phyloP scores from a whole-genome alignment of 2,797 vertebrate species.

The Remorina albescens region DNA sequence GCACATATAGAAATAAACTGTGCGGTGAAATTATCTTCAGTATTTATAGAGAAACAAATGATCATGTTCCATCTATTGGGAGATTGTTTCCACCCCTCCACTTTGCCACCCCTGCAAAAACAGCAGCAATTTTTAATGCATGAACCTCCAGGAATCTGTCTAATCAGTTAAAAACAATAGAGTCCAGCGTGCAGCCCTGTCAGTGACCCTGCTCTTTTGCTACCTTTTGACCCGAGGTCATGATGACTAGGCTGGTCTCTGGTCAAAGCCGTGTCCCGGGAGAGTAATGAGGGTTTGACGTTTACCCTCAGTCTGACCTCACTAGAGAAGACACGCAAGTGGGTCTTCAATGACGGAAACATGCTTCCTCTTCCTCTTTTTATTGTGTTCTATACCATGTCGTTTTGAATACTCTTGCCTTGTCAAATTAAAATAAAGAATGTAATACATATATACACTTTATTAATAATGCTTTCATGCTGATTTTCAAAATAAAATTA shows the following conservation, averaged over 20 bases:
- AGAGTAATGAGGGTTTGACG: conserved; percentile 61
- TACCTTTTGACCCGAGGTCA: conserved; percentile 61
- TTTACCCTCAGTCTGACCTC: conserved; percentile 53
- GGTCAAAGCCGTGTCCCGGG: conserved; percentile 55
- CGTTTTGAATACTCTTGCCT: background rate
- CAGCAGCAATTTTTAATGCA: background rate
- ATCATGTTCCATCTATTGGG: background rate
- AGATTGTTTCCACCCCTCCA: background rate
- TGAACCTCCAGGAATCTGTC: conserved; percentile 10
- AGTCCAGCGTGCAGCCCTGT: conserved; percentile 39
- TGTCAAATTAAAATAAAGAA: background rate
- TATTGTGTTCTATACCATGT: background rate
- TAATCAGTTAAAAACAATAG: conserved; percentile 23
- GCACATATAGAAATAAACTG: conserved; percentile 21
- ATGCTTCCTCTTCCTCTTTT: background rate
- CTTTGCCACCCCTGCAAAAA: background rate
- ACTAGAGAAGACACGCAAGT: background rate
- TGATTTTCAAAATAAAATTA: conserved; percentile 27
- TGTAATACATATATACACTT: background rate
- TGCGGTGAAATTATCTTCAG: background rate
- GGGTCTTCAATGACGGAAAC: conserved; percentile 4
- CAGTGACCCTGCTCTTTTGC: conserved; percentile 35
- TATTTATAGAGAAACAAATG: conserved; percentile 1
- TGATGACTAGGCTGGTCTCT: conserved; percentile 34
- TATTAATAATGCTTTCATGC: conserved; percentile 28